These are phyloP conservation scores for Somateria mollissima DNA, from an alignment of 2,797 vertebrate genomes.

Conservation along the genomic window DNA sequence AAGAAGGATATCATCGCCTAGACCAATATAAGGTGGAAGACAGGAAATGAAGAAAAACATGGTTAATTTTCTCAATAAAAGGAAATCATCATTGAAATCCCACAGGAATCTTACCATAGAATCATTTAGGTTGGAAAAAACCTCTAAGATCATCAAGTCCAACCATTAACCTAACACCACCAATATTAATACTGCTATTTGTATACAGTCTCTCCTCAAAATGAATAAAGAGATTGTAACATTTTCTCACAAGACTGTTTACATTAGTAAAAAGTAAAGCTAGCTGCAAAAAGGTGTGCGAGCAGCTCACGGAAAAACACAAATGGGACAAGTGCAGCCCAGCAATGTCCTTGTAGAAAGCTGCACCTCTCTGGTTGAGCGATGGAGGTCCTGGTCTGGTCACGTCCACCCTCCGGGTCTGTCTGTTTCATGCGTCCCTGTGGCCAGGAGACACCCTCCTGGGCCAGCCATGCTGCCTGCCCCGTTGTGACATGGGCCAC, in stretches of 20 bases:
- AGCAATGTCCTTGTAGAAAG: not conserved
- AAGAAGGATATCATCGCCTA: not conserved
- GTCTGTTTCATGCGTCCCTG: not conserved
- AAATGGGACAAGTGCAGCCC: not conserved
- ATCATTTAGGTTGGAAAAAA: no score
- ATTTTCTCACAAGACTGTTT: not conserved
- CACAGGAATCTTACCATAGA: not conserved
- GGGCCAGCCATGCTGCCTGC: not conserved
- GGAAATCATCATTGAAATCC: not conserved
- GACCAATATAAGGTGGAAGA: not conserved
- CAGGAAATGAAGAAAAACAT: not conserved
- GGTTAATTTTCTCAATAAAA: not conserved
- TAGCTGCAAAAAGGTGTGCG: not conserved
- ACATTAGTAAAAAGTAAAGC: not conserved
- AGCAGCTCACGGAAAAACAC: not conserved
- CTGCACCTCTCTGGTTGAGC: not conserved
- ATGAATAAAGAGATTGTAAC: not conserved
- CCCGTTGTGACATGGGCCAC: not conserved
- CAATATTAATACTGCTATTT: not conserved
- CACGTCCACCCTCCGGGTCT: fast-evolving
- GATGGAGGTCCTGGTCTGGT: not conserved
- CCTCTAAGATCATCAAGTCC: no score
- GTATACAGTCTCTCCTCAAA: not conserved
- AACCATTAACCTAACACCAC: no score
- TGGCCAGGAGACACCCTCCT: not conserved